Evolutionary conservation across 2,797 vertebrate genomes (phyloP).

Genomic region (Cossypha heuglini): DNA sequence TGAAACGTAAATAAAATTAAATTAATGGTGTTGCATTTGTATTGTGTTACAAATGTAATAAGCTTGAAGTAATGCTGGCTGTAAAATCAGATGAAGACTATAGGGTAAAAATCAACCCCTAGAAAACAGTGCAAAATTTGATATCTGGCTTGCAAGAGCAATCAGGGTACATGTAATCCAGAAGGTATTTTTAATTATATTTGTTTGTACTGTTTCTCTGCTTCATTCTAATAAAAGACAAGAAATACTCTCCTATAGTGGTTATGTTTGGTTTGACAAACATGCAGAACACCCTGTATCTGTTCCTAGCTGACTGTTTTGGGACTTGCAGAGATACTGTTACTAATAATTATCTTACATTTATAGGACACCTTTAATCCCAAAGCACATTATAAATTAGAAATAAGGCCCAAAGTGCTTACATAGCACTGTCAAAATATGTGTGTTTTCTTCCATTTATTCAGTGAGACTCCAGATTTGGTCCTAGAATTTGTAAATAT

Average conservation of each 20-base stretch:
- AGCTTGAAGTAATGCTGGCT: constrained; percentile 41
- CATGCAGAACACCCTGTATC: background rate
- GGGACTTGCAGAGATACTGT: background rate
- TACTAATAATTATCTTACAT: constrained; percentile 14
- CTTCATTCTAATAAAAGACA: constrained; percentile 3
- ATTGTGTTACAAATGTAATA: constrained; percentile 66
- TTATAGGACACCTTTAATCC: constrained; percentile 26
- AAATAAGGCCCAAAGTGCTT: background rate
- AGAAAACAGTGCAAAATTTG: constrained; percentile 11
- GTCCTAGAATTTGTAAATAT: constrained; percentile 5
- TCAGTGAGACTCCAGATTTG: background rate
- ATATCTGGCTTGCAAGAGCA: constrained; percentile 5
- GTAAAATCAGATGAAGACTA: constrained; percentile 26
- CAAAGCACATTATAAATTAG: constrained; percentile 18
- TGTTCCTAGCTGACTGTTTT: background rate
- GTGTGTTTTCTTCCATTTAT: background rate
- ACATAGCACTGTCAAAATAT: background rate
- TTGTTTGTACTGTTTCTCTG: background rate
- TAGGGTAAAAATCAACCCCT: background rate
- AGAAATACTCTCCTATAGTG: background rate
- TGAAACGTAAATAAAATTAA: constrained; percentile 79
- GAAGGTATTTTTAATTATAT: background rate
- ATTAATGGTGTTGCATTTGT: constrained; percentile 69
- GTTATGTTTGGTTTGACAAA: constrained; percentile 19
- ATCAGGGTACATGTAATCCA: constrained; percentile 11